phyloP scores from a whole-genome alignment of 2,113 vertebrate species.

The Alosa alosa region DNA sequence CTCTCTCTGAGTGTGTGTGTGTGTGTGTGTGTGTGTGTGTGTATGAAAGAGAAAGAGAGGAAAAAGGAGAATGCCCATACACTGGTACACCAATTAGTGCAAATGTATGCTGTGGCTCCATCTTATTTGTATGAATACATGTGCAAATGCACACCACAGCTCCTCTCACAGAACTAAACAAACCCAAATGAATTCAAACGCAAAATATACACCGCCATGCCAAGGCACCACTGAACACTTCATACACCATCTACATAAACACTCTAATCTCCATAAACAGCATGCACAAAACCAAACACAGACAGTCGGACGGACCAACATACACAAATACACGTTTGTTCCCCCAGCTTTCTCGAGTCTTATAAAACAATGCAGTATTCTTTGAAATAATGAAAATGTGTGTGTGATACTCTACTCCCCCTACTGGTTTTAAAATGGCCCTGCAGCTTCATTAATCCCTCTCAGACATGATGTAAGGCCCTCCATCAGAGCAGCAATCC shows the following conservation, averaged over 20 bases:
- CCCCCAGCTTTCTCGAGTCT: background rate
- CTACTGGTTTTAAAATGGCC: conserved; percentile 17
- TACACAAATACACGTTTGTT: background rate
- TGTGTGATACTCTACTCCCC: conserved; percentile 30
- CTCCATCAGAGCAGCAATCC: background rate
- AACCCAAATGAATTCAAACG: background rate
- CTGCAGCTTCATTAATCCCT: background rate
- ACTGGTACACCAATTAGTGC: background rate
- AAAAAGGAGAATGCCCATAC: background rate
- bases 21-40: background rate
- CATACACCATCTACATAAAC: background rate
- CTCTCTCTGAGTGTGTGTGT: too few relatives aligned
- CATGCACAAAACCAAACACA: background rate
- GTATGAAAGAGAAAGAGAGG: background rate
- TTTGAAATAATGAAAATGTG: background rate
- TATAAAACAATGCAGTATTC: conserved; percentile 12
- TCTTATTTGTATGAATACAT: background rate
- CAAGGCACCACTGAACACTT: background rate
- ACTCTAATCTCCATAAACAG: background rate
- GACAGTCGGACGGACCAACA: background rate
- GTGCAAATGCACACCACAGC: background rate
- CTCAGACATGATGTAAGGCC: conserved; percentile 16
- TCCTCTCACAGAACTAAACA: background rate
- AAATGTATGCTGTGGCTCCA: background rate
- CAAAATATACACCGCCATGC: background rate